A percentile compares a stretch with the other conserved stretches of the same genome.
Evolutionary conservation across 2,797 vertebrate genomes (phyloP).

Genomic region (Discoglossus pictus): DNA sequence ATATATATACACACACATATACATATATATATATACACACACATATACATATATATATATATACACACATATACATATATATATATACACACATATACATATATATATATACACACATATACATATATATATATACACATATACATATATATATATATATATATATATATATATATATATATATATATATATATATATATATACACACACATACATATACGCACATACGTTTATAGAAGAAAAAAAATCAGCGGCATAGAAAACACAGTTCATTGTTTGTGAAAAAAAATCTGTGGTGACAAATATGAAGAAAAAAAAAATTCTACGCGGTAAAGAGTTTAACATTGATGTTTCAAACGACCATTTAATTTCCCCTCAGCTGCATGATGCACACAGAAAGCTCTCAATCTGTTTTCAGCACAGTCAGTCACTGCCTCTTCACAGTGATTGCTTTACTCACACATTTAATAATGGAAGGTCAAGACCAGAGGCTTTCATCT

Average conservation of each 20-base stretch:
- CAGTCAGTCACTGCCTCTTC: constrained; percentile 24
- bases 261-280: too few species aligned
- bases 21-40: too few species aligned
- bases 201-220: neutral
- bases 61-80: too few species aligned
- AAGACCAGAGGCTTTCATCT: constrained; percentile 23
- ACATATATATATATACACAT: too few species aligned
- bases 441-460: constrained; percentile 37
- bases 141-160: too few species aligned
- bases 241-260: constrained; percentile 15
- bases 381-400: neutral
- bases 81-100: too few species aligned
- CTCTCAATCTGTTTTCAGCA: neutral
- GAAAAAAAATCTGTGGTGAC: too few species aligned
- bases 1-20: too few species aligned
- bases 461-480: constrained; percentile 47
- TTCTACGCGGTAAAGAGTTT: constrained; percentile 1
- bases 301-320: constrained; percentile 14
- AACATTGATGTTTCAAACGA: constrained; percentile 12
- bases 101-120: too few species aligned
- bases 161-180: too few species aligned
- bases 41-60: too few species aligned
- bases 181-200: too few species aligned
- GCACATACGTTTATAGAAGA: constrained; percentile 25
- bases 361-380: constrained; percentile 10